Base-by-base conservation (phyloP, 2,113 vertebrate species). In the Coreoperca whiteheadi region DNA sequence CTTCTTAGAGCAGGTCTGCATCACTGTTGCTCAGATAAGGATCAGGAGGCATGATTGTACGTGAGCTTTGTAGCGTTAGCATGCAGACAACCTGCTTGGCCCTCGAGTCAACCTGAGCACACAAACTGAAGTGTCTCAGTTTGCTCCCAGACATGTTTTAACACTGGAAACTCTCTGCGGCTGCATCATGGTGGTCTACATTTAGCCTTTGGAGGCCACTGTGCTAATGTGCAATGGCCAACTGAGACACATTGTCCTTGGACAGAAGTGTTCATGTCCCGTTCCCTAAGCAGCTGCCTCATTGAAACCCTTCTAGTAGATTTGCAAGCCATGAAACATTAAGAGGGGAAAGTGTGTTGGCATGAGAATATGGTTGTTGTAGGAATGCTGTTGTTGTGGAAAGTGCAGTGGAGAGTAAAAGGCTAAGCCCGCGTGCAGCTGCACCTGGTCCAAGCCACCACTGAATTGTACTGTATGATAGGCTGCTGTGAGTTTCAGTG, bases 311-410 rank as follows among this genome's bases (percentile, higher is more conserved):
- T 64, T 84, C 64, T 57, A 50, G 57, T 84, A 90, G 70, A 89
- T 82, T 84, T 90, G 87, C 87, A 75, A 90, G 79, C 48, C 94
- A 94, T 95, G 94, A 96, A 95, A 91, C 86, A 88, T 89, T 77
- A 84, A 87, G 71, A 84, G 84, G 86, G 82, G 88, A 89, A 94
- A 94, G 61, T 89, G 93, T 94, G 93, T 95, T 95, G 96, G 90
- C 86, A 91, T 92, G 92, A 94, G 91, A 94, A 94, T 93, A 91
- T 84, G 91, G 91, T 89, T 88, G 93, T 92, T 86, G 15, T 78
- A 87, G 89, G 57, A 81, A 88, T 67, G 85, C 64, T 48, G 76
- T n/a, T 88, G 86, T 85, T 87, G 86, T 82, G 75, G 73, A 84
- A 79, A 68, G 70, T 87, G 89, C 85, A 87, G 84, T 74, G 51